Conservation (phyloP, 1,140 invertebrate species). For the Bombus fervidus region DNA sequence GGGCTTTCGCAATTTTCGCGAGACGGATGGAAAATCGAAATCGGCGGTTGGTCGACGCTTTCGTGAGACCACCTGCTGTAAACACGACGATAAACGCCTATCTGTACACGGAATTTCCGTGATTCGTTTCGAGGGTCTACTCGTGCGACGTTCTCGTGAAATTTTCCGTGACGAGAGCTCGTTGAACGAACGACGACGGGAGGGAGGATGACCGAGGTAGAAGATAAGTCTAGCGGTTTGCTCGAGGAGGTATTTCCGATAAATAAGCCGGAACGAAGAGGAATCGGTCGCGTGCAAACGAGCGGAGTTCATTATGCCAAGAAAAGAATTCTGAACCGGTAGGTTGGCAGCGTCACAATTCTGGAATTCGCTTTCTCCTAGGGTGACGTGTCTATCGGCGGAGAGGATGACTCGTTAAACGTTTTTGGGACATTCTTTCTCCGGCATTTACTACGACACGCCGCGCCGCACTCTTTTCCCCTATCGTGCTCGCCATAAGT, state of each 20-base stretch:
- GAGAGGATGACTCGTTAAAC: not conserved
- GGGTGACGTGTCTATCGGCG: not conserved
- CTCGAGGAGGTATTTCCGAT: constrained; percentile 20
- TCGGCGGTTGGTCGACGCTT: not conserved
- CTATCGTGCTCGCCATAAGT: not conserved
- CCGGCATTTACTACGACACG: constrained; percentile 9
- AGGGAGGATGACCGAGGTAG: not conserved
- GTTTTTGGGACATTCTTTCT: constrained; percentile 25
- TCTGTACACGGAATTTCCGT: not conserved
- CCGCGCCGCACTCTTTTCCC: not conserved
- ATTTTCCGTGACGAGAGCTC: not conserved
- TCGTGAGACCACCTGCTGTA: not conserved
- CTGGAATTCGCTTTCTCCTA: constrained; percentile 20
- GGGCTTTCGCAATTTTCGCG: not conserved
- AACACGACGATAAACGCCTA: not conserved
- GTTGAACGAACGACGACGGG: not conserved
- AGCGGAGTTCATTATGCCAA: constrained; percentile 38
- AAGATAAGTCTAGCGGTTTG: not conserved
- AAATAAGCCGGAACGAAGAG: constrained; percentile 45
- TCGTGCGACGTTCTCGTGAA: not conserved
- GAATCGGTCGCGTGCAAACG: constrained; percentile 49
- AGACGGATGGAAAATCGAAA: not conserved
- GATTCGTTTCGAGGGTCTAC: not conserved
- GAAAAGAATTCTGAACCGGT: constrained; percentile 42
- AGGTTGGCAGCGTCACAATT: not conserved